These are phyloP conservation scores for Palaemon carinicauda DNA, from an alignment of 1,140 invertebrate genomes.

Conservation along the genomic window DNA sequence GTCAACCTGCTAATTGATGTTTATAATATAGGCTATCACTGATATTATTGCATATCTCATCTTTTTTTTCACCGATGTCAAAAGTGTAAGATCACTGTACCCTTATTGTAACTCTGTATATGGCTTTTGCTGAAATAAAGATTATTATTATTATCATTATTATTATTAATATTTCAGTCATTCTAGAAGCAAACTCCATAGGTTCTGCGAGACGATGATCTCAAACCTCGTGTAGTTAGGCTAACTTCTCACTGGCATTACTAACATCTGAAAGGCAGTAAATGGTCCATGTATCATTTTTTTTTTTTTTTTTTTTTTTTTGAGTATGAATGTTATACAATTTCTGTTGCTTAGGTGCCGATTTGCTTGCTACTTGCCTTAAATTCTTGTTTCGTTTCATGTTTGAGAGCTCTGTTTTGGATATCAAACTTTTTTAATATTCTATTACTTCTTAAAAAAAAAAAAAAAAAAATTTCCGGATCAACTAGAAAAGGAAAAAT, in stretches of 20 bases:
- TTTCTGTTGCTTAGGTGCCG: neutral
- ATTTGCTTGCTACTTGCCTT: neutral
- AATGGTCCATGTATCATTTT: neutral
- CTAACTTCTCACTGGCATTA: slow-evolving; percentile 1
- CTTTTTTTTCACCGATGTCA: no score
- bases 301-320: neutral
- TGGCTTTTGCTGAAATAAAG: no score
- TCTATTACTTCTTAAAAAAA: neutral
- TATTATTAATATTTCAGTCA: slow-evolving; percentile 5
- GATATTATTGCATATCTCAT: no score
- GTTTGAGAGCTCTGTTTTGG: no score
- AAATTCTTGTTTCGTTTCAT: neutral
- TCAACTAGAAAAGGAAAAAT: neutral
- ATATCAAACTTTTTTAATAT: neutral
- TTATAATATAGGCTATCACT: no score
- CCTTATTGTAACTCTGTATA: no score
- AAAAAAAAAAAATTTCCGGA: neutral
- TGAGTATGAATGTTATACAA: no score
- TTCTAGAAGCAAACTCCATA: neutral
- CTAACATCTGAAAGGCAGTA: neutral
- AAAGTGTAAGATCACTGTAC: no score
- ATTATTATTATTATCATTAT: no score
- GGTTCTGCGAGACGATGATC: neutral
- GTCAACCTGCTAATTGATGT: no score
- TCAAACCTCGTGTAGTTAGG: neutral